Evolutionary conservation across 1,140 invertebrate genomes (phyloP).

Genomic region (Drosophila azteca): DNA sequence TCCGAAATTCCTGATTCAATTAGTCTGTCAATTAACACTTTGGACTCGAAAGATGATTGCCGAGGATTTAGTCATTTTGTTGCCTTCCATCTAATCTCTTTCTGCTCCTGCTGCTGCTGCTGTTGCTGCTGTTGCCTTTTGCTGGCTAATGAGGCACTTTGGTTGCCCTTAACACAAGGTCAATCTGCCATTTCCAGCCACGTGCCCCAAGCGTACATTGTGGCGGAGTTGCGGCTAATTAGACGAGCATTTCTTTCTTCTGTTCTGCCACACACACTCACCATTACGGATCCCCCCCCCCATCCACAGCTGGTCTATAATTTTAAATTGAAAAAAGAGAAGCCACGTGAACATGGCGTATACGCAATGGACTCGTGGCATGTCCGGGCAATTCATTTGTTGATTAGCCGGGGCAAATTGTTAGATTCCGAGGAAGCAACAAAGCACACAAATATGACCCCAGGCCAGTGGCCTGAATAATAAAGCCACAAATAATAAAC

Average conservation of each 20-base stretch:
- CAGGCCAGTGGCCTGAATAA: slow-evolving; percentile 48
- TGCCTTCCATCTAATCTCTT: slow-evolving; percentile 19
- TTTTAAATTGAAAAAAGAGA: slow-evolving; percentile 26
- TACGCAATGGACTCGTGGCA: slow-evolving; percentile 52
- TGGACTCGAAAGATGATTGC: slow-evolving; percentile 11
- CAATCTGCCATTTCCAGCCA: slow-evolving; percentile 18
- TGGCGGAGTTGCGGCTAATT: slow-evolving; percentile 26
- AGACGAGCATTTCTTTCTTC: slow-evolving; percentile 19
- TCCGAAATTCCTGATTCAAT: slow-evolving; percentile 54
- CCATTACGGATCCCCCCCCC: slow-evolving; percentile 23
- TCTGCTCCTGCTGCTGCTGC: neutral
- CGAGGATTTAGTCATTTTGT: slow-evolving; percentile 6
- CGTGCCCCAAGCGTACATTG: slow-evolving; percentile 7
- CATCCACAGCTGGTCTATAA: slow-evolving; percentile 18
- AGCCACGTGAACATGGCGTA: slow-evolving; percentile 35
- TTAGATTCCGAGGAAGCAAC: slow-evolving; percentile 17
- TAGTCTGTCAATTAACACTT: slow-evolving; percentile 51
- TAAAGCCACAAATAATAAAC: slow-evolving; percentile 62
- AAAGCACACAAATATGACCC: slow-evolving; percentile 34
- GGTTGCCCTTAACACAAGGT: neutral
- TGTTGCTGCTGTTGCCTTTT: too few species aligned
- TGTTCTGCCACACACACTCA: slow-evolving; percentile 28
- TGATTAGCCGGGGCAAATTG: slow-evolving; percentile 67
- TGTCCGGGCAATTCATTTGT: slow-evolving; percentile 64
- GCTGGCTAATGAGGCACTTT: neutral